These are phyloP conservation scores for Heteromurus nitidus DNA, from an alignment of 2,888 invertebrate genomes.

Conservation along the genomic window DNA sequence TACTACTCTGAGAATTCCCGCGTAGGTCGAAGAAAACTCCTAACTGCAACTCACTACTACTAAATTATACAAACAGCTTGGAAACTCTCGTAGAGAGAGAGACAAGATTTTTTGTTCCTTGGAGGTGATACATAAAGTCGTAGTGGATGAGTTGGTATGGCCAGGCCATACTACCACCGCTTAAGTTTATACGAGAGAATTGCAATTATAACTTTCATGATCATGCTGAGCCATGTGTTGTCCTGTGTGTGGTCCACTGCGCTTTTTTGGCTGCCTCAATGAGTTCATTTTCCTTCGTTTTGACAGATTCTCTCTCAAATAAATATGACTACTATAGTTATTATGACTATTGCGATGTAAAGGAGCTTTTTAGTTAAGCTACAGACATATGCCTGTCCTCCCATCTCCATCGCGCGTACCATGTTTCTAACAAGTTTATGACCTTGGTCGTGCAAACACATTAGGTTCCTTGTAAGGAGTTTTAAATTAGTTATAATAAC, in stretches of 20 bases:
- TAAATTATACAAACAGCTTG: too few relatives aligned
- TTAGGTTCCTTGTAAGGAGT: slow-evolving; percentile 44
- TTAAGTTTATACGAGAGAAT: slow-evolving; percentile 41
- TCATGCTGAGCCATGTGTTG: slow-evolving; percentile 51
- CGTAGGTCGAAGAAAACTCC: too few relatives aligned
- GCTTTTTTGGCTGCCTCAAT: slow-evolving; percentile 44
- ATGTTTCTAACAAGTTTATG: slow-evolving; percentile 57
- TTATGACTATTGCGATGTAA: slow-evolving; percentile 27
- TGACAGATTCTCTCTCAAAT: slow-evolving; percentile 57
- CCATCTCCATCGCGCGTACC: slow-evolving; percentile 10
- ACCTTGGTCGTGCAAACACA: slow-evolving; percentile 24
- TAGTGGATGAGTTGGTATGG: too few relatives aligned
- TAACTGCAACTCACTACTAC: too few relatives aligned
- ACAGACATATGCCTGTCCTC: slow-evolving; percentile 11
- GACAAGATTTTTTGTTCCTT: too few relatives aligned
- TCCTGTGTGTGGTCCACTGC: slow-evolving; percentile 56
- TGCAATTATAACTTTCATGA: slow-evolving; percentile 52
- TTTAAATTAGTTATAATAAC: slow-evolving; percentile 61
- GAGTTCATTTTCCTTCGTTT: slow-evolving; percentile 59
- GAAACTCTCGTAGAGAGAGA: too few relatives aligned
- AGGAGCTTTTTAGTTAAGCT: too few relatives aligned
- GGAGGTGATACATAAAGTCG: too few relatives aligned
- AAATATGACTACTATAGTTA: slow-evolving; percentile 37
- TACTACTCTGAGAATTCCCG: too few relatives aligned
- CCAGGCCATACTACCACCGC: too few relatives aligned